These are phyloP conservation scores for Luperina nickerlii DNA, from an alignment of 2,888 invertebrate genomes.

Conservation along the genomic window DNA sequence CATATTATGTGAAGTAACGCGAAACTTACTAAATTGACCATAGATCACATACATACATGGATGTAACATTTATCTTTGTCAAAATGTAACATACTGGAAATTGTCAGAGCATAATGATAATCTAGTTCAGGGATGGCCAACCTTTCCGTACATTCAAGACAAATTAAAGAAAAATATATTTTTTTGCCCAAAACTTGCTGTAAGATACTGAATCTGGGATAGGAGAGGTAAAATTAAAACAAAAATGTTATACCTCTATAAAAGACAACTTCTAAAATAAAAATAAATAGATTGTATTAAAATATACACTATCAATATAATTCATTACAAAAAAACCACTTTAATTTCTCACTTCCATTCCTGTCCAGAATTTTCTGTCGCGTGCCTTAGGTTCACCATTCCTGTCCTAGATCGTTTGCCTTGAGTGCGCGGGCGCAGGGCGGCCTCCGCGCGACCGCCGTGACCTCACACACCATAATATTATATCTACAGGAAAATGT, in stretches of 20 bases:
- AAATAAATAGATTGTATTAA: background rate
- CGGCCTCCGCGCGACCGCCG: constrained; percentile 58
- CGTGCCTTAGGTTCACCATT: background rate
- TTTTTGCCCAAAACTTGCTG: background rate
- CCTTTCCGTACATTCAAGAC: background rate
- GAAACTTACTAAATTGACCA: constrained; percentile 37
- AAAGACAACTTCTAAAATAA: background rate
- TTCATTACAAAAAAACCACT: background rate
- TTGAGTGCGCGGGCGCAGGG: constrained; percentile 56
- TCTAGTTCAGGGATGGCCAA: constrained; percentile 32
- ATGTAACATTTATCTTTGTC: constrained; percentile 59
- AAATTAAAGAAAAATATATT: background rate
- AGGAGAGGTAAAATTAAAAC: background rate
- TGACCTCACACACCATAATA: constrained; percentile 72
- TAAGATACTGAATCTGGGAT: too few relatives aligned
- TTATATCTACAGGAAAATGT: constrained; percentile 69
- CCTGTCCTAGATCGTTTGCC: constrained; percentile 58
- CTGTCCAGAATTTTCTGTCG: background rate
- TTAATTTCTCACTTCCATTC: background rate
- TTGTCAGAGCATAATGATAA: constrained; percentile 50
- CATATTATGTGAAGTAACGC: constrained; percentile 15
- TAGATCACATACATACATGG: constrained; percentile 30
- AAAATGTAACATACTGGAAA: constrained; percentile 53
- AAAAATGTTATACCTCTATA: background rate
- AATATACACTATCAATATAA: background rate